A percentile compares a stretch with the other conserved stretches of the same genome.
Evolutionary conservation across 2,113 vertebrate genomes (phyloP).

Genomic region (Anthoscopus minutus): DNA sequence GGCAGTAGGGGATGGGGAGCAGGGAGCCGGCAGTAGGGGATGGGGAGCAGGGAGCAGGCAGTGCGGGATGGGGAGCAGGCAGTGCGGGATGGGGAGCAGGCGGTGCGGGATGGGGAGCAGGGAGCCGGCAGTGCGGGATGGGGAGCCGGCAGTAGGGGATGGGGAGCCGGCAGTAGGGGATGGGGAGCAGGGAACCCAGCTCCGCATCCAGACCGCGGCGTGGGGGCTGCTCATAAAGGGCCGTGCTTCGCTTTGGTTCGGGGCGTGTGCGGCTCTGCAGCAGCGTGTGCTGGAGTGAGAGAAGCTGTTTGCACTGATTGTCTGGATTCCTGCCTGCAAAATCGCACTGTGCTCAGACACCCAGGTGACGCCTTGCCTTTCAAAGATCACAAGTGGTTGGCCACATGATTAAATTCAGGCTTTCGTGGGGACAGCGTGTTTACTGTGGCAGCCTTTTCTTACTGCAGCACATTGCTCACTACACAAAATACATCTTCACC

Average conservation of each 20-base stretch:
- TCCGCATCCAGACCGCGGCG: rapidly evolving
- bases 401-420: neutral
- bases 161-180: too few species aligned
- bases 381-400: neutral
- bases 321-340: neutral
- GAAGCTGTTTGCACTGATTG: neutral
- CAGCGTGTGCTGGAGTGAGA: rapidly evolving
- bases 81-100: too few species aligned
- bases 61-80: too few species aligned
- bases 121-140: too few species aligned
- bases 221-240: neutral
- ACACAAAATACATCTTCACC: neutral
- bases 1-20: too few species aligned
- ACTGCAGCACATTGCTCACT: neutral
- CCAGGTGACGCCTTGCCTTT: neutral
- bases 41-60: too few species aligned
- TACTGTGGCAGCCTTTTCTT: neutral
- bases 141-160: too few species aligned
- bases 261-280: neutral
- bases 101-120: too few species aligned
- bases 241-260: rapidly evolving
- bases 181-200: too few species aligned
- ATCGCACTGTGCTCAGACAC: neutral
- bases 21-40: too few species aligned
- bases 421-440: neutral